A percentile compares a stretch with the other conserved stretches of the same genome.
These are phyloP conservation scores for Mastigias papua DNA, from an alignment of 30 jellyfish, hydroid and myxozoan genomes.

Conservation along the genomic window DNA sequence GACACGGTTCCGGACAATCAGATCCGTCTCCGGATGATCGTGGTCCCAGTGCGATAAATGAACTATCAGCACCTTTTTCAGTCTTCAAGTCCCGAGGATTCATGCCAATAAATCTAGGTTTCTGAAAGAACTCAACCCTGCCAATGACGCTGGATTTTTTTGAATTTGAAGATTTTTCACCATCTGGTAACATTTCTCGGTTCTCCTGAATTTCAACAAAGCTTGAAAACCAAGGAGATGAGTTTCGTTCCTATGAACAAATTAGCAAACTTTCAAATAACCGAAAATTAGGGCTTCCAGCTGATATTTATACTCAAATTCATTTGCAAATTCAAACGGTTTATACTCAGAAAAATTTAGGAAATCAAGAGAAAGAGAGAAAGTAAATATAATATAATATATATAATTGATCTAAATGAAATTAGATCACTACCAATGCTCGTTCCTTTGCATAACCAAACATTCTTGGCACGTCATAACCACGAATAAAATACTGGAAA, in stretches of 20 bases:
- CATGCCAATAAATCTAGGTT: constrained; percentile 53
- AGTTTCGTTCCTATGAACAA: constrained; percentile 44
- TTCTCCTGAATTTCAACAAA: constrained; percentile 37
- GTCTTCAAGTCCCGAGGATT: neutral
- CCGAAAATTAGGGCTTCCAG: no score
- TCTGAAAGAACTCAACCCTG: constrained; percentile 66
- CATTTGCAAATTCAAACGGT: no score
- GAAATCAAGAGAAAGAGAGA: no score
- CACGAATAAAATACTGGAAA: constrained; percentile 91
- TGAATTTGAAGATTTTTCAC: constrained; percentile 29
- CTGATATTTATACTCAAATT: no score
- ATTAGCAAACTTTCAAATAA: neutral
- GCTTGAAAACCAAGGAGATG: constrained; percentile 57
- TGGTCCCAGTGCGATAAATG: constrained; percentile 87
- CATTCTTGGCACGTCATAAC: constrained; percentile 96
- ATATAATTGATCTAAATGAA: no score
- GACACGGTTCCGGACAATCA: constrained; percentile 64
- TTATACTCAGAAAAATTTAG: no score
- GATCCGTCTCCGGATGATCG: constrained; percentile 90
- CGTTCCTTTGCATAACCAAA: constrained; percentile 92
- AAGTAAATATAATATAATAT: no score
- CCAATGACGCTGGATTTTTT: constrained; percentile 21
- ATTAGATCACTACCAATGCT: constrained; percentile 64
- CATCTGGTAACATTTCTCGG: constrained; percentile 67
- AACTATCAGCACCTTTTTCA: constrained; percentile 12